Percentiles rank a stretch among this genome's conserved stretches.
Evolutionary conservation across 2,888 invertebrate species (phyloP).

Genomic region (Candidula unifasciata): DNA sequence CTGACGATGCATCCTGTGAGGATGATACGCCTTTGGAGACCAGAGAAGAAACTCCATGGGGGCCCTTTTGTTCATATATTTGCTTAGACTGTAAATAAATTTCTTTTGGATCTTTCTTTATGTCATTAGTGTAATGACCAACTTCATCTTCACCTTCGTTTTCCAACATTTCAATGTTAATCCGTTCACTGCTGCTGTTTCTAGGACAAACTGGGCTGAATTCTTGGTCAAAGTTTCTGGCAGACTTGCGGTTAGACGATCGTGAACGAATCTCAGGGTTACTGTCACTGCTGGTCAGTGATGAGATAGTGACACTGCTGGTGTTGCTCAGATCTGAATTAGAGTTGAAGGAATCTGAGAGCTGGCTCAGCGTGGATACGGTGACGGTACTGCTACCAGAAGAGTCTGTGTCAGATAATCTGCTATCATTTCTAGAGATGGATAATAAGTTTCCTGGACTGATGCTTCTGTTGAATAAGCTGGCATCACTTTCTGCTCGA

Average conservation of each 20-base stretch:
- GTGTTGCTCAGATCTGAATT: conserved; percentile 33
- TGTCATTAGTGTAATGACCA: neutral
- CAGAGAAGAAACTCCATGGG: neutral
- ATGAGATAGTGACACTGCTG: conserved; percentile 37
- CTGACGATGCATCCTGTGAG: neutral
- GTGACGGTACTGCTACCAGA: conserved; percentile 38
- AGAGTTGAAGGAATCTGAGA: conserved; percentile 29
- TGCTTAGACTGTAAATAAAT: conserved; percentile 45
- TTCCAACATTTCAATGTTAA: neutral
- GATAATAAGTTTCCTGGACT: conserved; percentile 1
- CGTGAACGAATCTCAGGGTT: neutral
- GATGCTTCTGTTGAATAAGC: conserved; percentile 9
- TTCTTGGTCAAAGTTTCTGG: neutral
- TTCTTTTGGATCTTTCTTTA: conserved; percentile 35
- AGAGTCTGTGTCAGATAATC: conserved; percentile 39
- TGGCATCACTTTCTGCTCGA: neutral
- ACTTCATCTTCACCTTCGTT: conserved; percentile 21
- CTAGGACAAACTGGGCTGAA: conserved; percentile 10
- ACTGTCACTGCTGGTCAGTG: conserved; percentile 41
- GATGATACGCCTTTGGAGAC: neutral
- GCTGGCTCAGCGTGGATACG: conserved; percentile 39
- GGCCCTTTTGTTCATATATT: conserved; percentile 45
- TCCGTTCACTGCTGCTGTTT: neutral
- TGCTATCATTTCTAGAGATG: conserved; percentile 19
- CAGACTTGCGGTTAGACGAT: neutral